These are phyloP conservation scores for Oryzias woworae DNA, from an alignment of 2,113 vertebrate species.

Conservation along the genomic window DNA sequence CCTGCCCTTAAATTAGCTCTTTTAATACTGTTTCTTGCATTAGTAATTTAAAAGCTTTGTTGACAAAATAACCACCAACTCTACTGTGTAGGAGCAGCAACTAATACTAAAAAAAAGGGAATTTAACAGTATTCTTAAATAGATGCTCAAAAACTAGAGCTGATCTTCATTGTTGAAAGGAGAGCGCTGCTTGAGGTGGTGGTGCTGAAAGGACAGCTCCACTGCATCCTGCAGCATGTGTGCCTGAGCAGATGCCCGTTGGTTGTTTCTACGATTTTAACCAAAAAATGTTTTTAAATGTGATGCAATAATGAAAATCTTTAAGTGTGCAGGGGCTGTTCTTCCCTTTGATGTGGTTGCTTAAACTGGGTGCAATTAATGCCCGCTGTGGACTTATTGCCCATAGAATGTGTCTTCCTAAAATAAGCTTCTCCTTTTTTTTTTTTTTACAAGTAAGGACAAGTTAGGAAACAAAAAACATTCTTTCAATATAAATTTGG, in stretches of 20 bases:
- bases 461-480: neutral
- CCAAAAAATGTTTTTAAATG: constrained; percentile 13
- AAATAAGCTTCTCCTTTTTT: neutral
- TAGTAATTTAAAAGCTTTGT: too few relatives aligned
- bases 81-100: too few relatives aligned
- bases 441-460: neutral
- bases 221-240: constrained; percentile 23
- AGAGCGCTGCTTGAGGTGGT: constrained; percentile 29
- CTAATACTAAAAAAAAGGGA: too few relatives aligned
- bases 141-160: neutral
- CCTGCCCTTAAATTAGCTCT: too few relatives aligned
- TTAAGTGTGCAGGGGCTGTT: constrained; percentile 35
- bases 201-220: constrained; percentile 80
- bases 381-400: constrained; percentile 9
- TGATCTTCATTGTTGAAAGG: constrained; percentile 17
- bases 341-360: constrained; percentile 11
- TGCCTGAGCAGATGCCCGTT: constrained; percentile 23
- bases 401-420: neutral
- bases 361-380: constrained; percentile 27
- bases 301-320: constrained; percentile 18
- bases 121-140: neutral
- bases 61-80: too few relatives aligned
- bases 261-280: constrained; percentile 38
- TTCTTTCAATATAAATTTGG: too few relatives aligned
- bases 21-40: too few relatives aligned